Base-by-base conservation (phyloP, 1,140 invertebrate species). In the Halesus radiatus region DNA sequence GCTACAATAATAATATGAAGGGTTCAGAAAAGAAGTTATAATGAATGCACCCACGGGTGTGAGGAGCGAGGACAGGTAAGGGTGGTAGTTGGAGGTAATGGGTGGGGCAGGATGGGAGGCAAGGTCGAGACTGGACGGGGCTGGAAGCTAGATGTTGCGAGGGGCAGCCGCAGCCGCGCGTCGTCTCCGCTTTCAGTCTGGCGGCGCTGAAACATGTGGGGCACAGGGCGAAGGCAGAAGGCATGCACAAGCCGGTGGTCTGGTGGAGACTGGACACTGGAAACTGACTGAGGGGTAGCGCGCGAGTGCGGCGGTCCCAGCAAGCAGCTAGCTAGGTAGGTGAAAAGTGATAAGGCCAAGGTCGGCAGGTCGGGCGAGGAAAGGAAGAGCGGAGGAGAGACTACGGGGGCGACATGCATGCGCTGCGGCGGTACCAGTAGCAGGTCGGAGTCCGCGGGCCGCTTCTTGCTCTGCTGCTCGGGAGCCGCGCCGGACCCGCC, bases 351-450 rank as follows among this genome's bases (percentile, higher is more conserved):
- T 5, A 3, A 29, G 26, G 26, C 5, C 26, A 1, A 45, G 37
- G 37, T 45, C 10, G 37, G 26, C 26, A 45, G 1, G 37, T 45
- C 10, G 37, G 37, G 10, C 37, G 10, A 7, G 10, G 5, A 45
- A 8, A 0, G 37, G 32, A 37, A 37, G 3, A 37, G 32, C 32
- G 13, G 23, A 50, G n/a, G n/a, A 66, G 26, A 37, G 56, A 62
- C 82, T 66, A 80, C 76, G 77, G 79, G 79, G 77, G 82, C 80
- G 56, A 81, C 85, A 85, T 87, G 86, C 86, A 87, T 87, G 81
- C 80, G 80, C 80, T 92, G 92, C 92, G 88, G 90, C 91, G 93
- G 94, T 96, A 96, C 95, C 95, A 96, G 94, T 94, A 96, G 93
- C 92, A 96, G 92, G 92, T 96, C 95, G 91, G 95, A 94, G 90